Percentiles rank a stretch among this genome's conserved stretches.
Evolutionary conservation across 2,797 vertebrate species (phyloP).

Genomic region (Mergus octosetaceus): DNA sequence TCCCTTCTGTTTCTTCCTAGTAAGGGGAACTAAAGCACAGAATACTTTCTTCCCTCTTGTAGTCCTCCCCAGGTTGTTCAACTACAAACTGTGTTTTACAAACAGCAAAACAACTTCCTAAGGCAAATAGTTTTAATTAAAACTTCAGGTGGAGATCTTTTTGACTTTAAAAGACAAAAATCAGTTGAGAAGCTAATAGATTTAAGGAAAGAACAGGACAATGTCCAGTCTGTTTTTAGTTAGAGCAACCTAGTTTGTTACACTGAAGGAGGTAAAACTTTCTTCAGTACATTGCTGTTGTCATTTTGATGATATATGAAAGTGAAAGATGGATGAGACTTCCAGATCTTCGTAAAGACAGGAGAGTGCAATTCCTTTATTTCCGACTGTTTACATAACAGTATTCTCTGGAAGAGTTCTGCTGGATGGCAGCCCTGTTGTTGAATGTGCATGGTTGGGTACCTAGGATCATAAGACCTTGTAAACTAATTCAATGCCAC

Average conservation of each 20-base stretch:
- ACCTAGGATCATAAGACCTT: neutral
- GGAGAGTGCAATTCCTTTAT: neutral
- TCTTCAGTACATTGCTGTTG: neutral
- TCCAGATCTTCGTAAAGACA: neutral
- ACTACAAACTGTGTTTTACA: neutral
- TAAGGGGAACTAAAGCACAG: neutral
- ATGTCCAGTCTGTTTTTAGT: neutral
- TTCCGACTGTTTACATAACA: rapidly evolving
- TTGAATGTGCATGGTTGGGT: neutral
- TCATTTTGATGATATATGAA: neutral
- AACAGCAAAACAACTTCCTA: neutral
- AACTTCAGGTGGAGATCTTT: neutral
- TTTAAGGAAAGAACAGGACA: neutral
- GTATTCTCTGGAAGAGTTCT: neutral
- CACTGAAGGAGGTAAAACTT: neutral
- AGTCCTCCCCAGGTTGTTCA: neutral
- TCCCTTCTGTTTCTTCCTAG: neutral
- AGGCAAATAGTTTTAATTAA: neutral
- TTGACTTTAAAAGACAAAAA: neutral
- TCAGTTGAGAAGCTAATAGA: neutral
- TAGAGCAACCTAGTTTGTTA: neutral
- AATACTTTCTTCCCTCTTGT: neutral
- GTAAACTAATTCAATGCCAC: rapidly evolving
- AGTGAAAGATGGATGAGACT: neutral
- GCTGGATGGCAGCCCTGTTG: neutral